Evolutionary conservation across 2,888 invertebrate genomes (phyloP).

Genomic region (Ochropacha duplaris): DNA sequence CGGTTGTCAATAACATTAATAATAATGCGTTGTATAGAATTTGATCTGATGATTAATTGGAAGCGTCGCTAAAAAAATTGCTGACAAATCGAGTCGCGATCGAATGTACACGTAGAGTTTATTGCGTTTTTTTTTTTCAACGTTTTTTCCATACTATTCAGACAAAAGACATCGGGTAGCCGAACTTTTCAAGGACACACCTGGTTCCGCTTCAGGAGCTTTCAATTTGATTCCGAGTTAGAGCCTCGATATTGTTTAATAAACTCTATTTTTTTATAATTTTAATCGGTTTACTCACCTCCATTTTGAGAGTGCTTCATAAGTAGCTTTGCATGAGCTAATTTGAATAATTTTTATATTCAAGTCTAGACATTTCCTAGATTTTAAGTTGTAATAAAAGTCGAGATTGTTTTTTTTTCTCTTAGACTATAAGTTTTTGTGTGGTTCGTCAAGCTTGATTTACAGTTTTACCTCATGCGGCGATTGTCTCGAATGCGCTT

Average conservation of each 20-base stretch:
- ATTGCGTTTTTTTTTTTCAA: slow-evolving; percentile 59
- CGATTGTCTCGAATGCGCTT: slow-evolving; percentile 50
- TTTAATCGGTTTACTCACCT: slow-evolving; percentile 27
- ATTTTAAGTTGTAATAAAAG: slow-evolving; percentile 41
- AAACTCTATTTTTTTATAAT: slow-evolving; percentile 17
- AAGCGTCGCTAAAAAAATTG: slow-evolving; percentile 61
- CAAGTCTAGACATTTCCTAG: slow-evolving; percentile 39
- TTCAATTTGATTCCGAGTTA: slow-evolving; percentile 34
- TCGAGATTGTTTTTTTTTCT: slow-evolving; percentile 42
- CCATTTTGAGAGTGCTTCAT: slow-evolving; percentile 25
- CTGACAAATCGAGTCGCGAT: slow-evolving; percentile 70
- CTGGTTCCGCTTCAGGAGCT: slow-evolving; percentile 69
- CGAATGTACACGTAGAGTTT: slow-evolving; percentile 51
- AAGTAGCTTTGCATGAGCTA: slow-evolving; percentile 40
- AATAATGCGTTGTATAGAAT: slow-evolving; percentile 46
- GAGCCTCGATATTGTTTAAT: slow-evolving; percentile 20
- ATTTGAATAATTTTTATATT: slow-evolving; percentile 51
- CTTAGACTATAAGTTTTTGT: slow-evolving; percentile 36
- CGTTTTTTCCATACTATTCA: slow-evolving; percentile 47
- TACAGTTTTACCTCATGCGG: slow-evolving; percentile 39
- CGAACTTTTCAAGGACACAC: slow-evolving; percentile 74
- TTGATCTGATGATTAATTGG: slow-evolving; percentile 66
- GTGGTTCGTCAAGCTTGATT: slow-evolving; percentile 42
- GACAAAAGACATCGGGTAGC: slow-evolving; percentile 67
- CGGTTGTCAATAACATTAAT: slow-evolving; percentile 53